These are phyloP conservation scores for Gastracanthus pulcherrimus DNA, from an alignment of 2,888 invertebrate genomes.

Conservation along the genomic window DNA sequence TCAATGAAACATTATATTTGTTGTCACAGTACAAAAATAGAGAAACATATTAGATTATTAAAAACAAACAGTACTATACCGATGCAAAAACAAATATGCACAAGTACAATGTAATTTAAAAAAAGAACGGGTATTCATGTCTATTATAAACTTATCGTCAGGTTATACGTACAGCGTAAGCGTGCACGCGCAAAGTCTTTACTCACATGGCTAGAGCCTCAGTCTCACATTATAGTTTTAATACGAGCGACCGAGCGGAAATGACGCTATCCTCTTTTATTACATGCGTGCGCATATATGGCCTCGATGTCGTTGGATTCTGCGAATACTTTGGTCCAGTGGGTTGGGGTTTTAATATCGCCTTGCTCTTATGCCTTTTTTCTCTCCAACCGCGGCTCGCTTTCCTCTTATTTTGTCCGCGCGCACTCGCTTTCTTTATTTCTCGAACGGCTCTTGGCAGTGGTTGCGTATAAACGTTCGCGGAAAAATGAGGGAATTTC, in stretches of 20 bases:
- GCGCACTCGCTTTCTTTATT: background rate
- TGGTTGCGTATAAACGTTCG: background rate
- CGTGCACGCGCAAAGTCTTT: background rate
- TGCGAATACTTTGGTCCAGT: constrained; percentile 36
- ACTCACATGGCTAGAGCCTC: background rate
- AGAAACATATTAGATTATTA: background rate
- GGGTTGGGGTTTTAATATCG: constrained; percentile 39
- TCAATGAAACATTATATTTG: no score
- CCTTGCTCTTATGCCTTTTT: background rate
- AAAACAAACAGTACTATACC: background rate
- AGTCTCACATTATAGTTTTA: constrained; percentile 40
- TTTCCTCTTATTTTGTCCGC: background rate
- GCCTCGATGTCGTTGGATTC: constrained; percentile 27
- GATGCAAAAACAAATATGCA: background rate
- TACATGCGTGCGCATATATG: constrained; percentile 28
- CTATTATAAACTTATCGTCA: background rate
- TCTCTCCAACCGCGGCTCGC: background rate
- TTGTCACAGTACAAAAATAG: background rate
- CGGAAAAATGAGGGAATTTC: constrained; percentile 46
- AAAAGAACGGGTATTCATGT: background rate
- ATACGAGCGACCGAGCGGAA: constrained; percentile 39
- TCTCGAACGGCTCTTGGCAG: background rate
- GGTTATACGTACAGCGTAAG: background rate
- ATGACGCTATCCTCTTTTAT: constrained; percentile 42
- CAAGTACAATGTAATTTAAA: background rate